phyloP scores from a whole-genome alignment of 2,113 vertebrate genomes.

The Leucoraja erinaceus region DNA sequence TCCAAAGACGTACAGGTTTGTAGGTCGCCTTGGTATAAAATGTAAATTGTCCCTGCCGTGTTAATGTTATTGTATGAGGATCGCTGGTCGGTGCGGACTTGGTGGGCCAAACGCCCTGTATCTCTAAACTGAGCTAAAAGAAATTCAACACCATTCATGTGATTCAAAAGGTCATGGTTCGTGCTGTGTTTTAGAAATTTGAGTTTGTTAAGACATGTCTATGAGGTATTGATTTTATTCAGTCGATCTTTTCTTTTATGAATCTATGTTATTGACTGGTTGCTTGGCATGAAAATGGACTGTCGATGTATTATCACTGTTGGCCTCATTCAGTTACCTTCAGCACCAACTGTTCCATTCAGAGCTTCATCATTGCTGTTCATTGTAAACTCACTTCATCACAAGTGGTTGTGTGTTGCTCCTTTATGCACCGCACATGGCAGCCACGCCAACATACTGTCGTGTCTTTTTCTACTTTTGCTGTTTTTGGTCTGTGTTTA shows the following conservation, averaged over 20 bases:
- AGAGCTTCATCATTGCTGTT: background rate
- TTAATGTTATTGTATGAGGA: too few species aligned
- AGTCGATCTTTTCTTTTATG: background rate
- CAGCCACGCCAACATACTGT: too few species aligned
- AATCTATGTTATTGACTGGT: slow-evolving; percentile 1
- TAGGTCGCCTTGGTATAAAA: too few species aligned
- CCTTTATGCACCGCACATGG: background rate
- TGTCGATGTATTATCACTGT: background rate
- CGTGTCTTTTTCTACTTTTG: too few species aligned
- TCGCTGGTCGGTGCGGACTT: too few species aligned
- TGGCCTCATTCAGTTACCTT: slow-evolving; percentile 8
- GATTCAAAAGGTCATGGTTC: background rate
- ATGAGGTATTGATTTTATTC: background rate
- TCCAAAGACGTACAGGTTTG: too few species aligned
- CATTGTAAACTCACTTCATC: slow-evolving; percentile 4
- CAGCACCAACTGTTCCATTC: background rate
- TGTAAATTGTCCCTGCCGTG: too few species aligned
- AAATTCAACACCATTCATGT: background rate
- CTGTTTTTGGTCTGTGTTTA: too few species aligned
- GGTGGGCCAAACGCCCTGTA: too few species aligned
- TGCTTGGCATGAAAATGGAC: background rate
- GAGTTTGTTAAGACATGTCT: background rate
- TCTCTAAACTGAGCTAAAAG: too few species aligned
- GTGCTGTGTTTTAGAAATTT: background rate
- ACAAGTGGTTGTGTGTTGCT: background rate